Evolutionary conservation across 1,140 invertebrate genomes (phyloP), one percentile per base, ranked within the genome.

Genomic region (Aradophagus sp.): DNA sequence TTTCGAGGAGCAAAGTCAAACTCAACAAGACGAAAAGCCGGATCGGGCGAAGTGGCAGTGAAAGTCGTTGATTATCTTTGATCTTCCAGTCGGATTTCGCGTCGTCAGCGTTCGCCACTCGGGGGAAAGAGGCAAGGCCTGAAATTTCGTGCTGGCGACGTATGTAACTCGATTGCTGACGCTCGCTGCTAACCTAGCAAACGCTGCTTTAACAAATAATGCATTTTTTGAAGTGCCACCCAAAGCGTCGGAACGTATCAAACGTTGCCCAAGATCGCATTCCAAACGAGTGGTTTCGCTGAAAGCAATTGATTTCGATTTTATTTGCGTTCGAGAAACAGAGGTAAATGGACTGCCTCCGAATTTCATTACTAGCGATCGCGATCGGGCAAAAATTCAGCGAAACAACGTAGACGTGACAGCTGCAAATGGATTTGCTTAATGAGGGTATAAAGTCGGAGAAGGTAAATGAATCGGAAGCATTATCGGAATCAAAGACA

Each of bases 1-100:
- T 58, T 75, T 75, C 56, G 55, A 65, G 45, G 19, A 48, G 59
- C 44, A 69, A 78, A 77, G 55, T 76, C 72, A 77, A 78, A 78
- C 41, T 61, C 69, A 73, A 39, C 15, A 42, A 62, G 61, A 75
- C 62, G 68, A 59, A 70, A 70, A 65, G 69, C 65, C 68, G 73
- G 66, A 53, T 73, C 23, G 17, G 13, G 53, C 23, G 38, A 59
- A 68, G 69, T 66, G 71, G 65, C 41, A 42, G 75, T 67, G 58
- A 75, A 63, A 68, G 73, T 76, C 61, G 62, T 67, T 77, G 77
- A 80, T 80, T 77, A 78, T 80, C 78, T 77, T 78, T 78, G 78
- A 80, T 80, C 76, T 77, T 63, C 65, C 47, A 63, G 59, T 53
- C 34, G 27, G 39, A 63, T 65, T 15, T 17, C 10, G 34, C 71